Conservation (phyloP, 2,888 invertebrate genomes). For the Rotaria magnacalcarata region DNA sequence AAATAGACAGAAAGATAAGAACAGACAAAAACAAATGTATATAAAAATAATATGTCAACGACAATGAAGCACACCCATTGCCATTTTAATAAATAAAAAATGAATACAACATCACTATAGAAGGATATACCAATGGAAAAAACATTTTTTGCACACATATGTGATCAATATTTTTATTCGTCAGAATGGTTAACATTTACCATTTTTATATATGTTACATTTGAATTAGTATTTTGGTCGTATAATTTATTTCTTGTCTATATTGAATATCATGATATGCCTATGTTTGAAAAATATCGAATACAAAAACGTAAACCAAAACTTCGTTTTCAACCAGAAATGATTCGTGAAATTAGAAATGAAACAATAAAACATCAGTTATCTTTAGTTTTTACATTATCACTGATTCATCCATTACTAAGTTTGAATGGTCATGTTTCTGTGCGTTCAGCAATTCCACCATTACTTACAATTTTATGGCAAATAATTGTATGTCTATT, state of each 20-base stretch:
- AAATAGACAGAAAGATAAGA: no score
- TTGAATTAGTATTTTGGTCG: not conserved
- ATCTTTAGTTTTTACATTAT: not conserved
- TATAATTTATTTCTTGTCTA: not conserved
- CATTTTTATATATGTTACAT: not conserved
- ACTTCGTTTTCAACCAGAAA: slow-evolving; percentile 27
- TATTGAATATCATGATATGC: slow-evolving; percentile 26
- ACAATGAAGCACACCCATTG: no score
- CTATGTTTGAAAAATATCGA: not conserved
- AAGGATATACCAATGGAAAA: no score
- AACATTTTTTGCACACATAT: no score
- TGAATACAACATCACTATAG: no score
- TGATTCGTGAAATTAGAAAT: not conserved
- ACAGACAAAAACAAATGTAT: no score
- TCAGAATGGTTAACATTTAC: no score
- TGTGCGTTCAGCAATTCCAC: not conserved
- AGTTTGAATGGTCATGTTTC: not conserved
- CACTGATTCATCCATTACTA: not conserved
- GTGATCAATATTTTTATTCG: no score
- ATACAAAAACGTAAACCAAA: not conserved
- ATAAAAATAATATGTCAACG: no score
- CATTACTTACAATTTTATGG: not conserved
- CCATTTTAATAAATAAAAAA: no score
- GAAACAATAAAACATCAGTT: not conserved
- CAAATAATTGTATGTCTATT: not conserved